Evolutionary conservation across 1,140 invertebrate genomes (phyloP).

Genomic region (Whitmania pigra): DNA sequence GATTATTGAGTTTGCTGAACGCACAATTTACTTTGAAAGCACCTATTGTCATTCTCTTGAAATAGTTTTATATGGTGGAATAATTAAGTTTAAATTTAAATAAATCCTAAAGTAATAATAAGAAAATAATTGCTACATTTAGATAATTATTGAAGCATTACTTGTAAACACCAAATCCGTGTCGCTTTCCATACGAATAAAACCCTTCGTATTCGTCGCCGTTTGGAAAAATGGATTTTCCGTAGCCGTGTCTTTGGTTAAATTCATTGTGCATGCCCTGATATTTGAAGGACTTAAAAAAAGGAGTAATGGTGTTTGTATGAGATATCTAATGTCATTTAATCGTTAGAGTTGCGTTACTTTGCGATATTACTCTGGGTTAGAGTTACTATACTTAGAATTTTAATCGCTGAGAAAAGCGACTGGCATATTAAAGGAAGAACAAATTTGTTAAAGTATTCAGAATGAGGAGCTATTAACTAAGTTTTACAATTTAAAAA

Average conservation of each 20-base stretch:
- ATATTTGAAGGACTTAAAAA: constrained; percentile 41
- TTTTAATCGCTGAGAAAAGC: too few relatives aligned
- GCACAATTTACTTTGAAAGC: neutral
- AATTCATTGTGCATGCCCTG: constrained; percentile 59
- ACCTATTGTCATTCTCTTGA: neutral
- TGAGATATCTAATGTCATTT: too few relatives aligned
- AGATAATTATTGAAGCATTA: constrained; percentile 30
- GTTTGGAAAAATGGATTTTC: constrained; percentile 66
- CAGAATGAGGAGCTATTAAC: too few relatives aligned
- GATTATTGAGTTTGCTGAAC: neutral
- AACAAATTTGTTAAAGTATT: too few relatives aligned
- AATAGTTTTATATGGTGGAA: neutral
- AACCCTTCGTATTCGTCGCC: constrained; percentile 68
- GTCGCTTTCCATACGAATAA: constrained; percentile 61
- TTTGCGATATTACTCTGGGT: too few relatives aligned
- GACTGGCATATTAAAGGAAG: too few relatives aligned
- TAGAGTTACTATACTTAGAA: too few relatives aligned
- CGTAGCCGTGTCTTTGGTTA: constrained; percentile 62
- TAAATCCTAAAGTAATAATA: too few relatives aligned
- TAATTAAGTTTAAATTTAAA: neutral
- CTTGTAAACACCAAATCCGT: constrained; percentile 62
- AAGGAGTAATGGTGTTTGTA: neutral
- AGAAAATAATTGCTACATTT: too few relatives aligned
- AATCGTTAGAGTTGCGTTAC: too few relatives aligned
- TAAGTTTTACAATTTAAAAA: too few relatives aligned